Evolutionary conservation across 1,140 invertebrate species (phyloP).

Genomic region (Brachionus angularis): DNA sequence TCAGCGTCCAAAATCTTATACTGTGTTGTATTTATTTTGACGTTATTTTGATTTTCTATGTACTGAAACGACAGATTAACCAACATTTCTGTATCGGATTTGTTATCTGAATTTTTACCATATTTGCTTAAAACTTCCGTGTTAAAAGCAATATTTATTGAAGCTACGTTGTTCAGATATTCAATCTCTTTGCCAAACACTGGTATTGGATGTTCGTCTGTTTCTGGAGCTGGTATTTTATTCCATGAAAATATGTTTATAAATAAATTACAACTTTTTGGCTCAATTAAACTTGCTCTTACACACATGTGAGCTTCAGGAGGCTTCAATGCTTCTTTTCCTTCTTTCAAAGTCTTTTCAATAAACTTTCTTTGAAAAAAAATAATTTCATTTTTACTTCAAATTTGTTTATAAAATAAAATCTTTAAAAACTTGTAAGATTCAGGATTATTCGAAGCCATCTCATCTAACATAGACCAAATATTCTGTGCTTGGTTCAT

Average conservation of each 20-base stretch:
- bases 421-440: constrained; percentile 32
- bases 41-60: constrained; percentile 18
- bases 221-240: constrained; percentile 18
- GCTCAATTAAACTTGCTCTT: constrained; percentile 15
- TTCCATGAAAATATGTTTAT: constrained; percentile 37
- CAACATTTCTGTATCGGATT: constrained; percentile 9
- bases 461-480: constrained; percentile 42
- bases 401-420: neutral
- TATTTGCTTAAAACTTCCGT: neutral
- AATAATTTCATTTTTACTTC: neutral
- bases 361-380: constrained; percentile 34
- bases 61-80: constrained; percentile 5
- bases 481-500: constrained; percentile 24
- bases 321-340: neutral
- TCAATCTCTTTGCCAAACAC: constrained; percentile 19
- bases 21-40: neutral
- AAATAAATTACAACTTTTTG: constrained; percentile 28
- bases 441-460: constrained; percentile 19
- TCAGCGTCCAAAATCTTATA: constrained; percentile 5
- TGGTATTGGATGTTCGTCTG: constrained; percentile 1
- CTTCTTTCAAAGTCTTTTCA: constrained; percentile 41
- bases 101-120: constrained; percentile 9
- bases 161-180: constrained; percentile 6
- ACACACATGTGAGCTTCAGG: constrained; percentile 29
- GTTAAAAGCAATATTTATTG: constrained; percentile 6